A percentile compares a stretch with the other conserved stretches of the same genome.
Conservation (phyloP, 2,113 vertebrate genomes). For the Bothrops jararaca region DNA sequence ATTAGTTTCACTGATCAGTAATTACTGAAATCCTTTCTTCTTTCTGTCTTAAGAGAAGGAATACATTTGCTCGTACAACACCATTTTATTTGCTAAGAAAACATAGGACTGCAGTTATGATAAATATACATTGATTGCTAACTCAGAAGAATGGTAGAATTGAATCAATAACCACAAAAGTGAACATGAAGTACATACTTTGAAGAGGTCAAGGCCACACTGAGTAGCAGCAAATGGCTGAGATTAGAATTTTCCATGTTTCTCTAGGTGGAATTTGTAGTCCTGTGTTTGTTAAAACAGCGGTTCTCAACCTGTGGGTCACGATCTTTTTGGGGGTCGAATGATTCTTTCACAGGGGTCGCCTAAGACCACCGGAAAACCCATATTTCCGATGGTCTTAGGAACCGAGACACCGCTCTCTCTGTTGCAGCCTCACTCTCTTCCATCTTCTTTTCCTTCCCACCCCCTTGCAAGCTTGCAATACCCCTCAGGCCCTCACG, state of each 20-base stretch:
- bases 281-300: too few relatives aligned
- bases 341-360: too few relatives aligned
- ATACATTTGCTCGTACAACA: too few relatives aligned
- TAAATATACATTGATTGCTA: background rate
- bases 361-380: too few relatives aligned
- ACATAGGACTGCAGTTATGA: background rate
- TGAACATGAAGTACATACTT: background rate
- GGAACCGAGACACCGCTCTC: too few relatives aligned
- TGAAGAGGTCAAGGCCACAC: background rate
- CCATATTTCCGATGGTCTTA: too few relatives aligned
- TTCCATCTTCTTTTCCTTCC: too few relatives aligned
- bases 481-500: too few relatives aligned
- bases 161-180: background rate
- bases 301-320: too few relatives aligned
- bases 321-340: too few relatives aligned
- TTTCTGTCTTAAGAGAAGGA: background rate
- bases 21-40: background rate
- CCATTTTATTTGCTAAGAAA: background rate
- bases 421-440: too few relatives aligned
- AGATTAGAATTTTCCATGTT: background rate
- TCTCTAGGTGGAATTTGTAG: background rate
- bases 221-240: background rate
- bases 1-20: background rate
- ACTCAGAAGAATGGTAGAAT: background rate
- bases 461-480: too few relatives aligned